Conservation (phyloP, 2,888 invertebrate species). For the Drosophila multiciliata region DNA sequence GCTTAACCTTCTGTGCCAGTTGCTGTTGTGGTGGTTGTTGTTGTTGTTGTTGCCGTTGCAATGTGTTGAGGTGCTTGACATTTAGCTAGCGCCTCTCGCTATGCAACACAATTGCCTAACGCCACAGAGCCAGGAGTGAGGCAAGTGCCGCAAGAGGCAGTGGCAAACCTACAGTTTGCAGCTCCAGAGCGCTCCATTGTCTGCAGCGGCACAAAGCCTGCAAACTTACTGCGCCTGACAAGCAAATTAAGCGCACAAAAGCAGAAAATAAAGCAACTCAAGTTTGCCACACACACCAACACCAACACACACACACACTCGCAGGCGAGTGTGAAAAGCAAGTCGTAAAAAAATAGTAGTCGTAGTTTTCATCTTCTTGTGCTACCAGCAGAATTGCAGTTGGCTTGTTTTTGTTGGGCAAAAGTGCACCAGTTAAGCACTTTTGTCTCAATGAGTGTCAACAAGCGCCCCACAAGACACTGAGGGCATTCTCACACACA, state of each 20-base stretch:
- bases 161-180: neutral
- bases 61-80: slow-evolving; percentile 72
- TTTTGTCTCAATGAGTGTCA: slow-evolving; percentile 81
- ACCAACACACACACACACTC: neutral
- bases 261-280: slow-evolving; percentile 70
- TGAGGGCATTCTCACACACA: slow-evolving; percentile 34
- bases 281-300: slow-evolving; percentile 17
- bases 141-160: slow-evolving; percentile 24
- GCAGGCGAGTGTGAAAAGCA: slow-evolving; percentile 31
- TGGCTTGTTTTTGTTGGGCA: slow-evolving; percentile 46
- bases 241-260: slow-evolving; percentile 78
- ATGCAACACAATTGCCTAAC: slow-evolving; percentile 65
- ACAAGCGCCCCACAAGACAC: slow-evolving; percentile 63
- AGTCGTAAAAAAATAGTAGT: slow-evolving; percentile 55
- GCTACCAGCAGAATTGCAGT: neutral
- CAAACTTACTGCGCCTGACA: slow-evolving; percentile 62
- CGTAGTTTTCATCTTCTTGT: slow-evolving; percentile 32
- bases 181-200: slow-evolving; percentile 40
- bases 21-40: neutral
- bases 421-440: slow-evolving; percentile 79
- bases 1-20: slow-evolving; percentile 68
- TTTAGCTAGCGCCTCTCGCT: slow-evolving; percentile 62
- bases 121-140: slow-evolving; percentile 22
- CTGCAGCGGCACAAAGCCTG: slow-evolving; percentile 57
- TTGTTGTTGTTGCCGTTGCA: slow-evolving; percentile 39